Conservation (phyloP, 2,797 vertebrate species). For the Epinephelus awoara region DNA sequence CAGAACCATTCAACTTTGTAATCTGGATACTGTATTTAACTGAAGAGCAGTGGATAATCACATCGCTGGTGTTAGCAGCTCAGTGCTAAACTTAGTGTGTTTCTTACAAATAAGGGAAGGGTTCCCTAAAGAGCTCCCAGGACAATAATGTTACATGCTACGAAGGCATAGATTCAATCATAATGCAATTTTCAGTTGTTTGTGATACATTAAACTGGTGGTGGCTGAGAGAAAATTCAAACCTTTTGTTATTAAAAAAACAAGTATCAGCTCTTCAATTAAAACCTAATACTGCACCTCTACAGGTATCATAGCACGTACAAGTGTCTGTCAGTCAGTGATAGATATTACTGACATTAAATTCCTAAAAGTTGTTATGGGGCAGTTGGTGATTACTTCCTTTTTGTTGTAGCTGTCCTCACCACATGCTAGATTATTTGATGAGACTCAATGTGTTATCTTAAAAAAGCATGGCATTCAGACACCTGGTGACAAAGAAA, state of each 20-base stretch:
- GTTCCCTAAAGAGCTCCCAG: not conserved
- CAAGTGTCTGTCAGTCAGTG: not conserved
- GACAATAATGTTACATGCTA: conserved; percentile 4
- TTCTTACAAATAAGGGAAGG: not conserved
- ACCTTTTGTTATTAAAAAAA: not conserved
- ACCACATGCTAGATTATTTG: not conserved
- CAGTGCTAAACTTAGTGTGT: not conserved
- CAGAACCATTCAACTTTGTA: not conserved
- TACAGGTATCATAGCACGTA: not conserved
- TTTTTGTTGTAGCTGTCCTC: not conserved
- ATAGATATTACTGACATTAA: not conserved
- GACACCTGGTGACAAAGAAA: conserved; percentile 3
- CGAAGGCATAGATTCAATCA: not conserved
- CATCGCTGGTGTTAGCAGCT: not conserved
- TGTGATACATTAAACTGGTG: not conserved
- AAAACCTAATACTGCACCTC: not conserved
- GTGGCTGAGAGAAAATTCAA: not conserved
- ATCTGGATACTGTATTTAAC: not conserved
- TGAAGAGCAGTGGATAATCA: not conserved
- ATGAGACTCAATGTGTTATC: not conserved
- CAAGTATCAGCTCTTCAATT: not conserved
- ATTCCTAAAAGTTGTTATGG: not conserved
- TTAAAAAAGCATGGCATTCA: conserved; percentile 13
- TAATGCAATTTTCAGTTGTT: not conserved
- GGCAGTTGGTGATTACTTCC: not conserved